These are phyloP conservation scores for Drosophila multiciliata DNA, from an alignment of 2,888 invertebrate genomes.

Conservation along the genomic window DNA sequence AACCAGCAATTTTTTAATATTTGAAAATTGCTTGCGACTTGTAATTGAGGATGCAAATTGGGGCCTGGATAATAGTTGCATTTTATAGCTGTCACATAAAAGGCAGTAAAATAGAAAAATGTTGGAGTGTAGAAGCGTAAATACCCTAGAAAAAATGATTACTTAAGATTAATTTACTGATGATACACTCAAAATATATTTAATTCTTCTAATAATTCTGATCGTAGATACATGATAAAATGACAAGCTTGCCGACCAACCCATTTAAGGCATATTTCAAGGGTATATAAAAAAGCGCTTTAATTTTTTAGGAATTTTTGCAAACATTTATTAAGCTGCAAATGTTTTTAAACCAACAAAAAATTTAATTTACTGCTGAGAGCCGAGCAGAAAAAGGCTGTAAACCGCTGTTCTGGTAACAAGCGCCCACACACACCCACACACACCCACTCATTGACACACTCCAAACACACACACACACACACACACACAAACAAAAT, in stretches of 20 bases:
- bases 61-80: constrained; percentile 14
- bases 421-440: background rate
- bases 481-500: background rate
- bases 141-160: constrained; percentile 13
- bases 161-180: background rate
- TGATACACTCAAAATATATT: background rate
- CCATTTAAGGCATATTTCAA: background rate
- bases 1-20: constrained; percentile 15
- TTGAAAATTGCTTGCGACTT: constrained; percentile 4
- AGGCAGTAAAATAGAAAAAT: constrained; percentile 12
- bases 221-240: background rate
- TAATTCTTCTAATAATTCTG: background rate
- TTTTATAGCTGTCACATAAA: constrained; percentile 39
- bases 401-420: constrained; percentile 24
- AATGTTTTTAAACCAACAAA: constrained; percentile 31
- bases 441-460: too few species aligned
- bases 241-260: background rate
- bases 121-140: background rate
- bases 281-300: constrained; percentile 9
- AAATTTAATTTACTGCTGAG: constrained; percentile 41
- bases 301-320: constrained; percentile 11
- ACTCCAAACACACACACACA: background rate
- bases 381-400: constrained; percentile 1
- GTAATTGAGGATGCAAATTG: constrained; percentile 11
- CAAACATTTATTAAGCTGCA: constrained; percentile 32